Evolutionary conservation across 2,113 vertebrate genomes (phyloP).

Genomic region (Pseudorasbora parva): DNA sequence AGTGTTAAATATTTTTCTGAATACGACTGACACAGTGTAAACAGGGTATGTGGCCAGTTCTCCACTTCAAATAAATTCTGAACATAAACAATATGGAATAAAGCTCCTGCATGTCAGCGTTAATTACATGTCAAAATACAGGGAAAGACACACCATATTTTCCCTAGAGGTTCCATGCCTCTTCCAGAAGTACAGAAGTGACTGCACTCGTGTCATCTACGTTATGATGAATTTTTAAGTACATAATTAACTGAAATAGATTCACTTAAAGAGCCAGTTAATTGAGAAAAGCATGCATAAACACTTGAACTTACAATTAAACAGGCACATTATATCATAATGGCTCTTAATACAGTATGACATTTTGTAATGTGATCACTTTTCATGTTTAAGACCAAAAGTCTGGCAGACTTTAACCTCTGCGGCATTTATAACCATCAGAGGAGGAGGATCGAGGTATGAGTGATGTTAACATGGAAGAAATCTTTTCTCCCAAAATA

Average conservation of each 20-base stretch:
- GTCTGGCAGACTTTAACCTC: background rate
- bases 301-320: background rate
- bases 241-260: background rate
- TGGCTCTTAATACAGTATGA: background rate
- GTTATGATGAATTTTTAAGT: background rate
- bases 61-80: slow-evolving; percentile 3
- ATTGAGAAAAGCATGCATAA: background rate
- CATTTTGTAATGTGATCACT: slow-evolving; percentile 7
- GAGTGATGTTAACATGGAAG: slow-evolving; percentile 9
- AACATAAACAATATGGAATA: background rate
- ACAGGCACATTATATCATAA: background rate
- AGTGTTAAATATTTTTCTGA: background rate
- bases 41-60: background rate
- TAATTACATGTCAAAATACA: slow-evolving; percentile 4
- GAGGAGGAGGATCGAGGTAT: background rate
- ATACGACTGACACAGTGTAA: background rate
- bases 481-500: slow-evolving; percentile 39
- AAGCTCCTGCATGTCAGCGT: background rate
- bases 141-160: background rate
- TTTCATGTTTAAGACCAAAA: slow-evolving; percentile 5
- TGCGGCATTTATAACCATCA: background rate
- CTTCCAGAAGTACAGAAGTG: background rate
- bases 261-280: background rate
- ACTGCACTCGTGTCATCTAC: background rate
- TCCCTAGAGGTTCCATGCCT: background rate